phyloP scores from a whole-genome alignment of 2,113 vertebrate species.

The Polypterus senegalus region DNA sequence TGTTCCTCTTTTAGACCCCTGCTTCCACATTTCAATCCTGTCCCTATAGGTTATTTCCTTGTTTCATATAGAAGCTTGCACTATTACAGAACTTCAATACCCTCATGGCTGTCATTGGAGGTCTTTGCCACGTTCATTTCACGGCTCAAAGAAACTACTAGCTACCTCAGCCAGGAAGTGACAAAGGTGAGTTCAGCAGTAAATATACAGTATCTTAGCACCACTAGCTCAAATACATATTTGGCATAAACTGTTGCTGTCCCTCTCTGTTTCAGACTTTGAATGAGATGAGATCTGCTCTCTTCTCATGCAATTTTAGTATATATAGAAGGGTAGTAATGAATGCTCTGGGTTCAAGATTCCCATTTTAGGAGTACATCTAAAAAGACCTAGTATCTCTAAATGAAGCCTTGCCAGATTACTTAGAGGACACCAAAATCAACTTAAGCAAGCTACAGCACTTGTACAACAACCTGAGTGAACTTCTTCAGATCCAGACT shows the following conservation, averaged over 20 bases:
- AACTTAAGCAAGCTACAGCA: constrained; percentile 75
- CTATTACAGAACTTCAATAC: constrained; percentile 82
- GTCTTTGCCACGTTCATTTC: constrained; percentile 78
- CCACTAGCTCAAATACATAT: not conserved
- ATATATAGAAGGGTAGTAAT: constrained; percentile 60
- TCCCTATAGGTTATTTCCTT: not conserved
- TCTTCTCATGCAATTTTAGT: constrained; percentile 71
- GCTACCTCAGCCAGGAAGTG: constrained; percentile 66
- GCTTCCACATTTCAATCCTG: not conserved
- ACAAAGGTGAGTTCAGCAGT: constrained; percentile 55
- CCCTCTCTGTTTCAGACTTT: constrained; percentile 43
- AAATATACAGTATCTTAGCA: not conserved
- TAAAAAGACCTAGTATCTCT: constrained; percentile 80
- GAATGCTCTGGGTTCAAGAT: constrained; percentile 69
- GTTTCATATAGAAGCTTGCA: constrained; percentile 51
- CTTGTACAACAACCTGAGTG: constrained; percentile 69
- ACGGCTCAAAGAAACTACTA: constrained; percentile 74
- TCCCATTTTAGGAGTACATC: constrained; percentile 76
- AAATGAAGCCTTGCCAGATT: constrained; percentile 68
- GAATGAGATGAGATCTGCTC: constrained; percentile 75
- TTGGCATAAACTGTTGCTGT: not conserved
- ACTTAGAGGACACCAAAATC: constrained; percentile 63
- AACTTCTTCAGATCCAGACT: constrained; percentile 58
- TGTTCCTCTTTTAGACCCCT: not conserved
- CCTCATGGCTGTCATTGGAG: constrained; percentile 79